Conservation (phyloP, 2,888 invertebrate species). For the Scaeva pyrastri region DNA sequence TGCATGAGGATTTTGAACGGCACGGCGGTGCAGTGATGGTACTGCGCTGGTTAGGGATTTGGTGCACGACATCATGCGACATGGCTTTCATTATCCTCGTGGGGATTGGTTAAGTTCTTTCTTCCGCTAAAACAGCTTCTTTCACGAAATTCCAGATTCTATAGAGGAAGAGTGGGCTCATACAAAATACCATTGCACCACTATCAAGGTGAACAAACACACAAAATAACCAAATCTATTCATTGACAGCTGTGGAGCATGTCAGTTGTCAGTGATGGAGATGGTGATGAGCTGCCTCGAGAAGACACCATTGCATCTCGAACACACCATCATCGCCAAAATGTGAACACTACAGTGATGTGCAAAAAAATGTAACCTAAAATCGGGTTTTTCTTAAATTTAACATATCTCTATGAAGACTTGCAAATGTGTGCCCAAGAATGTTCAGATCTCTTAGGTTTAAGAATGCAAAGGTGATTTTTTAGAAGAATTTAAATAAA, state of each 20-base stretch:
- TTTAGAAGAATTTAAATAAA: no score
- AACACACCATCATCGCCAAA: constrained; percentile 44
- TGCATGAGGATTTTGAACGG: constrained; percentile 16
- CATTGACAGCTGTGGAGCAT: constrained; percentile 55
- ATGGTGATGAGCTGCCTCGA: no score
- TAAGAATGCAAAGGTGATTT: no score
- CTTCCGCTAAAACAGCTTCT: constrained; percentile 58
- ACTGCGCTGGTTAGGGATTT: constrained; percentile 17
- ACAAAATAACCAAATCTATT: constrained; percentile 56
- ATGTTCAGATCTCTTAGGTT: no score
- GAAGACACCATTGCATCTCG: constrained; percentile 50
- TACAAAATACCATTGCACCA: neutral
- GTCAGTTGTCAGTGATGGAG: neutral
- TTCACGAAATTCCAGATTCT: constrained; percentile 24
- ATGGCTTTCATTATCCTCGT: constrained; percentile 59
- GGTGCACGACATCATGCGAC: constrained; percentile 34
- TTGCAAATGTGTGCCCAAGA: no score
- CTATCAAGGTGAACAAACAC: constrained; percentile 20
- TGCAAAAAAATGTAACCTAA: neutral
- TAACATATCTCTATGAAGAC: no score
- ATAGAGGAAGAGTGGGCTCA: neutral
- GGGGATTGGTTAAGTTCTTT: constrained; percentile 44
- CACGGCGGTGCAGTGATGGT: no score
- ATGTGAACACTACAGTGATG: constrained; percentile 6
- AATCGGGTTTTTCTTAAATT: neutral